phyloP scores from a whole-genome alignment of 2,888 invertebrate species.

The Antitype chi region DNA sequence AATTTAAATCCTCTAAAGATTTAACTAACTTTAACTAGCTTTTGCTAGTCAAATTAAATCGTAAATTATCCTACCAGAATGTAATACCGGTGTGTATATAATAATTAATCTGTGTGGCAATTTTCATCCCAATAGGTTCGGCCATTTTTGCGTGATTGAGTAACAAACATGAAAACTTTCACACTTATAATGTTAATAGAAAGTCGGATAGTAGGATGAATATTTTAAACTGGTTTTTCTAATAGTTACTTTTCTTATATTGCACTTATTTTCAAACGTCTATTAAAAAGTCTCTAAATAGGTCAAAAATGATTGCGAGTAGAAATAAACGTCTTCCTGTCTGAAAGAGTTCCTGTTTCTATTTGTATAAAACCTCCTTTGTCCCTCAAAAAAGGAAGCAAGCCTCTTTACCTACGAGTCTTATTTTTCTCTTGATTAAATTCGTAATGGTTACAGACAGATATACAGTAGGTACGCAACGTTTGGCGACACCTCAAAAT shows the following conservation, averaged over 20 bases:
- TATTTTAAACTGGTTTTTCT: neutral
- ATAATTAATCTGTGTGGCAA: too few relatives aligned
- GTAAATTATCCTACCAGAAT: too few relatives aligned
- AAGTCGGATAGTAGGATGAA: neutral
- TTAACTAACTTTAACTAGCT: too few relatives aligned
- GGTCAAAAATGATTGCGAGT: neutral
- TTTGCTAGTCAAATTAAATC: too few relatives aligned
- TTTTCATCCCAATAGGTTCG: too few relatives aligned
- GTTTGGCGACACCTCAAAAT: constrained; percentile 28
- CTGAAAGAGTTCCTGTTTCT: constrained; percentile 37
- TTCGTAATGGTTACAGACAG: constrained; percentile 39
- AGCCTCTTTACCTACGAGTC: neutral
- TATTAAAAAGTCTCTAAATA: neutral
- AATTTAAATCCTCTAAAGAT: neutral
- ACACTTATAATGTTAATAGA: too few relatives aligned
- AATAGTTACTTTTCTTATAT: neutral
- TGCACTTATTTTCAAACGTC: neutral
- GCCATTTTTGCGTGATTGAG: too few relatives aligned
- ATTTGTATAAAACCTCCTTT: constrained; percentile 40
- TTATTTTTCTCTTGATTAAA: constrained; percentile 59
- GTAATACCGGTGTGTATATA: too few relatives aligned
- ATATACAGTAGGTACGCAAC: neutral
- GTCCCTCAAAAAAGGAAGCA: constrained; percentile 28
- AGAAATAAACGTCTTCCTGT: constrained; percentile 25
- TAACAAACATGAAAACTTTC: too few relatives aligned